A percentile compares a stretch with the other conserved stretches of the same genome.
Evolutionary conservation across 1,140 invertebrate species (phyloP).

Genomic region (Caerostris extrusa): DNA sequence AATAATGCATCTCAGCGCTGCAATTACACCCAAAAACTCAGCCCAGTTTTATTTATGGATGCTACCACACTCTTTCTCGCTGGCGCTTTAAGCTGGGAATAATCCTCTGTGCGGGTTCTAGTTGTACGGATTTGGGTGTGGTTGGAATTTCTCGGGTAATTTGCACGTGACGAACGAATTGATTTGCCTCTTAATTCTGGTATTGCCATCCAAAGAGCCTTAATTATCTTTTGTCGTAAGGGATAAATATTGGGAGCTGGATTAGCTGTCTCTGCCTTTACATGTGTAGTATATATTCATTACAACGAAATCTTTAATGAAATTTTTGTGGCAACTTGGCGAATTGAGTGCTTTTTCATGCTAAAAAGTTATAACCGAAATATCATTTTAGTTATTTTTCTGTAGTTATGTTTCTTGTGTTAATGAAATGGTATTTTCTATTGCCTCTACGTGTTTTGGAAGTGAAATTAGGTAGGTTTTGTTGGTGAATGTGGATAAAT

Average conservation of each 20-base stretch:
- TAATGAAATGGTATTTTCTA: slow-evolving; percentile 3
- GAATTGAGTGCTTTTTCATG: not conserved
- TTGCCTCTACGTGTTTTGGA: not conserved
- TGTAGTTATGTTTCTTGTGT: not conserved
- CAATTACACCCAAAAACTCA: slow-evolving; percentile 62
- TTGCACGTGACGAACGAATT: slow-evolving; percentile 46
- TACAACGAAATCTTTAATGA: not conserved
- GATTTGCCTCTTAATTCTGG: slow-evolving; percentile 48
- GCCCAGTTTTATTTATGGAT: slow-evolving; percentile 66
- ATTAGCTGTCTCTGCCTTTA: not conserved
- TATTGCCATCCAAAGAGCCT: slow-evolving; percentile 5
- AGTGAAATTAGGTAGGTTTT: not conserved
- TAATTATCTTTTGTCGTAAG: slow-evolving; percentile 12
- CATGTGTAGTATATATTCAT: slow-evolving; percentile 19
- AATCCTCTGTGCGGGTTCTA: not conserved
- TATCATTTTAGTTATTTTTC: not conserved
- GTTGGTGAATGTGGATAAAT: too few relatives aligned
- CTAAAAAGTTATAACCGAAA: not conserved
- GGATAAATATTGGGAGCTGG: not conserved
- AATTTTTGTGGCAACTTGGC: not conserved
- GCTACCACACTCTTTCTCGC: slow-evolving; percentile 5
- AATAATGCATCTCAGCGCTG: slow-evolving; percentile 41
- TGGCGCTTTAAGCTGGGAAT: not conserved
- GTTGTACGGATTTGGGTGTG: slow-evolving; percentile 39
- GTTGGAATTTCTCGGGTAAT: slow-evolving; percentile 29